Evolutionary conservation across 2,113 vertebrate species (phyloP).

Genomic region (Oenanthe oenanthe): DNA sequence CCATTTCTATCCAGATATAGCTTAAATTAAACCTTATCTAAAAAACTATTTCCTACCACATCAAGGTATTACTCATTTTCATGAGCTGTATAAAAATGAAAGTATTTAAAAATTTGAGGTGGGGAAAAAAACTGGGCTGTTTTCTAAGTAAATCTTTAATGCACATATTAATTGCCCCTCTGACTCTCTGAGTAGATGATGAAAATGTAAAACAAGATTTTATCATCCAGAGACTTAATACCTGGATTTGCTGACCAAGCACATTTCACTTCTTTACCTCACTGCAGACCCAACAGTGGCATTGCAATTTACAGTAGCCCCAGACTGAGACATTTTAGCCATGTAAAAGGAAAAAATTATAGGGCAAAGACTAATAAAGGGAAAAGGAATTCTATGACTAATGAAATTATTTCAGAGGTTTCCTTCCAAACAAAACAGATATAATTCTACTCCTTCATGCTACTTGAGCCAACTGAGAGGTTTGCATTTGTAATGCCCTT

Average conservation of each 20-base stretch:
- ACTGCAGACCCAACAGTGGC: neutral
- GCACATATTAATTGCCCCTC: neutral
- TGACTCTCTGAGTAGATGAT: neutral
- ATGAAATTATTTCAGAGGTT: neutral
- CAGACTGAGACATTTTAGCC: neutral
- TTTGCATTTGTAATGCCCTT: neutral
- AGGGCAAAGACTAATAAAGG: neutral
- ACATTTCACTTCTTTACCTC: neutral
- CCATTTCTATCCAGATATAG: neutral
- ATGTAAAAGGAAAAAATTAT: neutral
- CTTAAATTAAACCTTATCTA: neutral
- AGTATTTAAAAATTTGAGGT: neutral
- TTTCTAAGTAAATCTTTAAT: too few relatives aligned
- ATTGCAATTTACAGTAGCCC: neutral
- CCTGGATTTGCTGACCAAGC: neutral
- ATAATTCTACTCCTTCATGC: neutral
- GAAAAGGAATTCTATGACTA: neutral
- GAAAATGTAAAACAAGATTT: neutral
- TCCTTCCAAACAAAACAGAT: neutral
- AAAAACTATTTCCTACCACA: neutral
- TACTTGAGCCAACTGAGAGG: neutral
- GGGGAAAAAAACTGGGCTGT: neutral
- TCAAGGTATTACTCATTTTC: neutral
- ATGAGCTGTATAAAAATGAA: neutral
- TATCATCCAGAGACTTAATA: neutral